These are phyloP conservation scores for Netta rufina DNA, from an alignment of 2,797 vertebrate genomes.

Conservation along the genomic window DNA sequence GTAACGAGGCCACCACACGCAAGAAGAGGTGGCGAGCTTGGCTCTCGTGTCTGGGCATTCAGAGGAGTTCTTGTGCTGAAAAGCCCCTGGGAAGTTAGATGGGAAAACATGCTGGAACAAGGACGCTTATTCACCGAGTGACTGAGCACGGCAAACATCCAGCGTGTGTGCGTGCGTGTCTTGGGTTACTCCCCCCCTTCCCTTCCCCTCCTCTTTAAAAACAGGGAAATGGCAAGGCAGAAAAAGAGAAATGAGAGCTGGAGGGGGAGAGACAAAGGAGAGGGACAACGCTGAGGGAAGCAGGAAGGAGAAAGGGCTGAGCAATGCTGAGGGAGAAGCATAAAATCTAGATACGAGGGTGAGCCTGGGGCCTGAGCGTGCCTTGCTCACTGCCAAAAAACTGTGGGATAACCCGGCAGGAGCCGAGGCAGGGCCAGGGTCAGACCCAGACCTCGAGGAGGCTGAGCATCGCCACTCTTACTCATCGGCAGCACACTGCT, in stretches of 20 bases:
- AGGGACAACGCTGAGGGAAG: neutral
- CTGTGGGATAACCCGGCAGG: neutral
- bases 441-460: neutral
- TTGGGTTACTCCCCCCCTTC: neutral
- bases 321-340: neutral
- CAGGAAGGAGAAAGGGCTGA: neutral
- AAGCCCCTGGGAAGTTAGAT: conserved; percentile 41
- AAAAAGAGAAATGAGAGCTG: neutral
- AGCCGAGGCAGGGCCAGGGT: neutral
- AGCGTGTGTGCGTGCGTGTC: neutral
- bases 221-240: neutral
- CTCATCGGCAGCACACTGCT: neutral
- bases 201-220: neutral
- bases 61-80: conserved; percentile 3
- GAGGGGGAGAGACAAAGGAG: neutral
- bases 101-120: conserved; percentile 65
- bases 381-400: neutral
- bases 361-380: neutral
- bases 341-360: neutral
- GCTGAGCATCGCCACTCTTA: neutral
- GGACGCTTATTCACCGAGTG: conserved; percentile 42
- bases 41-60: neutral
- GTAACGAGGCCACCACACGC: neutral
- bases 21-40: neutral
- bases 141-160: conserved; percentile 52